These are phyloP conservation scores for Heterodera carotae DNA, from an alignment of 1,140 invertebrate genomes.

Conservation along the genomic window DNA sequence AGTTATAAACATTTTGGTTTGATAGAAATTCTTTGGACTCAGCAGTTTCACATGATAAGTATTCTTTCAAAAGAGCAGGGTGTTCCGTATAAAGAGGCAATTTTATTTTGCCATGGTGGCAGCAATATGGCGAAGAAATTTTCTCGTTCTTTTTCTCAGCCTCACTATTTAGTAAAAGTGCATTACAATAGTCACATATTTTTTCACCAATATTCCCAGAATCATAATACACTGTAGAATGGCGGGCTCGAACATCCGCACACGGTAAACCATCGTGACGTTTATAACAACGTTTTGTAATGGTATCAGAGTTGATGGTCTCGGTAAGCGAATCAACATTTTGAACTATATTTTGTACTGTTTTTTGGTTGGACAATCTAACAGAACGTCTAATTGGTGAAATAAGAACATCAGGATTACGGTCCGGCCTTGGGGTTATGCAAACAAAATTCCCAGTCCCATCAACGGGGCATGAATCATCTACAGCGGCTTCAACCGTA, in stretches of 20 bases:
- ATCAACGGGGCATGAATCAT: too few relatives aligned
- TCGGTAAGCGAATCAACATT: too few relatives aligned
- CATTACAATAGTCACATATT: neutral
- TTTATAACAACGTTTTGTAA: too few relatives aligned
- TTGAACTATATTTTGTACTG: too few relatives aligned
- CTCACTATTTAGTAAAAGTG: neutral
- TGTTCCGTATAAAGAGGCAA: neutral
- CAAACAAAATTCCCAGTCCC: too few relatives aligned
- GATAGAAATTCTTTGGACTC: neutral
- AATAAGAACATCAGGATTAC: too few relatives aligned
- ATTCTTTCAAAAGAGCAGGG: neutral
- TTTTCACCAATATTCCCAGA: conserved; percentile 15
- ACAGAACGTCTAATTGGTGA: too few relatives aligned
- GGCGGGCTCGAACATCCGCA: neutral
- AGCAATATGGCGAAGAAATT: neutral
- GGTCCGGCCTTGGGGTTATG: too few relatives aligned
- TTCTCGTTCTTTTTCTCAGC: neutral
- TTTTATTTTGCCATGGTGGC: neutral
- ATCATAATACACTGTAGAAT: neutral
- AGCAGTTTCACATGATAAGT: neutral
- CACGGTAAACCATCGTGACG: neutral
- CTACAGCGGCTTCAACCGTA: too few relatives aligned
- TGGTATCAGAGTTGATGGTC: too few relatives aligned
- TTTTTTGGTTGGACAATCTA: too few relatives aligned
- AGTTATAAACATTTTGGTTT: conserved; percentile 9